Conservation (phyloP, 2,113 vertebrate genomes). For the Calyptomena viridis region DNA sequence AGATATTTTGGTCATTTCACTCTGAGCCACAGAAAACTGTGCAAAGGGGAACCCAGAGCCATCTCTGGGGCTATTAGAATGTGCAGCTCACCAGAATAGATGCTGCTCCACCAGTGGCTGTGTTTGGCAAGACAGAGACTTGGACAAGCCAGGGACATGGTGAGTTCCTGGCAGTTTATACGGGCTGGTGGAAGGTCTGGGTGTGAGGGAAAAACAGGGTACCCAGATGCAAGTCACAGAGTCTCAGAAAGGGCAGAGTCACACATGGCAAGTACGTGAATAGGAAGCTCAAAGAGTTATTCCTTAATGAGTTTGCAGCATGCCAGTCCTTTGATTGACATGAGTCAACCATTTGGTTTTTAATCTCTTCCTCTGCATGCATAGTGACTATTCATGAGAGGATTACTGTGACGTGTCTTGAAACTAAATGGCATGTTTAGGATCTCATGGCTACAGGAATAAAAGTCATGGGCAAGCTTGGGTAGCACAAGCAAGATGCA, state of each 20-base stretch:
- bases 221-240: neutral
- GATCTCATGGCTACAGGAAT: neutral
- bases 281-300: neutral
- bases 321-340: neutral
- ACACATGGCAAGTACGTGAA: rapidly evolving
- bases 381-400: conserved; percentile 2
- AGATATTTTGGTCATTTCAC: neutral
- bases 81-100: neutral
- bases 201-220: neutral
- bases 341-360: neutral
- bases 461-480: neutral
- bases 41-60: neutral
- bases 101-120: neutral
- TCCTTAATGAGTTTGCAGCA: neutral
- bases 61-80: no score
- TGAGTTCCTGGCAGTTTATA: neutral
- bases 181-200: neutral
- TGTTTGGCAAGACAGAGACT: neutral
- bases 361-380: conserved; percentile 1
- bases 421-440: conserved; percentile 2
- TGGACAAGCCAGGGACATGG: neutral
- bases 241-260: neutral
- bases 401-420: neutral
- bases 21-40: neutral
- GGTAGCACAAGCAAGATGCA: neutral